Conservation (phyloP, 2,113 vertebrate genomes). For the Cyphomyrus discorhynchus region DNA sequence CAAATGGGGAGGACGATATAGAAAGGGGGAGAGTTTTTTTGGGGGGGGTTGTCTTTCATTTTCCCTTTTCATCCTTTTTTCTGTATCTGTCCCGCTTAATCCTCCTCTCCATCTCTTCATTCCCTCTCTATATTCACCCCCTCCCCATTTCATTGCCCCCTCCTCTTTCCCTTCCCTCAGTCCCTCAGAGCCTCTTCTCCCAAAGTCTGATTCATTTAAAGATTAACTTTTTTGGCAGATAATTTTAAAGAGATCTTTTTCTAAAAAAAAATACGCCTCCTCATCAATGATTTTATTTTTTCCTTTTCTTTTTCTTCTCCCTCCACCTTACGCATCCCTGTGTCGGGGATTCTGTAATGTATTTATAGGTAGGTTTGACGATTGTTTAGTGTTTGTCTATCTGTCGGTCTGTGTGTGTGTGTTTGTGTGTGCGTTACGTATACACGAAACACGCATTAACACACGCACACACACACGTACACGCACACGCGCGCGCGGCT, state of each 20-base stretch:
- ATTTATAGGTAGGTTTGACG: slow-evolving; percentile 65
- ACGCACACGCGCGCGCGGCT: slow-evolving; percentile 21
- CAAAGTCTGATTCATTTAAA: slow-evolving; percentile 50
- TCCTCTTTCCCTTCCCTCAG: slow-evolving; percentile 27
- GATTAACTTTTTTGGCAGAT: slow-evolving; percentile 48
- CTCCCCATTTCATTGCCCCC: slow-evolving; percentile 33
- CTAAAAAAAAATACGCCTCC: slow-evolving; percentile 29
- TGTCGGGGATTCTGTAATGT: slow-evolving; percentile 30
- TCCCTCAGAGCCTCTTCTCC: slow-evolving; percentile 36
- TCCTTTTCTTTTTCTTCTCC: slow-evolving; percentile 36
- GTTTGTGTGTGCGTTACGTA: slow-evolving; percentile 63
- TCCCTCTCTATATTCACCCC: slow-evolving; percentile 34
- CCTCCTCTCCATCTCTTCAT: slow-evolving; percentile 38
- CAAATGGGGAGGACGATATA: slow-evolving; percentile 41
- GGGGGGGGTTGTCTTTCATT: slow-evolving; percentile 18
- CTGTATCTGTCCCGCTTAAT: slow-evolving; percentile 33
- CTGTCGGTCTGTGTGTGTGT: slow-evolving; percentile 59
- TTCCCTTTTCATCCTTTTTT: slow-evolving; percentile 29
- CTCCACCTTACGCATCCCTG: slow-evolving; percentile 16
- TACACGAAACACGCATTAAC: slow-evolving; percentile 60
- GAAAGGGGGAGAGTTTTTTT: slow-evolving; percentile 45
- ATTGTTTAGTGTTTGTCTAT: slow-evolving; percentile 64
- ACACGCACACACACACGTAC: slow-evolving; percentile 26
- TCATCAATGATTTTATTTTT: slow-evolving; percentile 48
- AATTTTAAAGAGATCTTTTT: slow-evolving; percentile 39